Evolutionary conservation across 1,140 invertebrate genomes (phyloP), one percentile per base, ranked within the genome.

Genomic region (Campoletis sonorensis): DNA sequence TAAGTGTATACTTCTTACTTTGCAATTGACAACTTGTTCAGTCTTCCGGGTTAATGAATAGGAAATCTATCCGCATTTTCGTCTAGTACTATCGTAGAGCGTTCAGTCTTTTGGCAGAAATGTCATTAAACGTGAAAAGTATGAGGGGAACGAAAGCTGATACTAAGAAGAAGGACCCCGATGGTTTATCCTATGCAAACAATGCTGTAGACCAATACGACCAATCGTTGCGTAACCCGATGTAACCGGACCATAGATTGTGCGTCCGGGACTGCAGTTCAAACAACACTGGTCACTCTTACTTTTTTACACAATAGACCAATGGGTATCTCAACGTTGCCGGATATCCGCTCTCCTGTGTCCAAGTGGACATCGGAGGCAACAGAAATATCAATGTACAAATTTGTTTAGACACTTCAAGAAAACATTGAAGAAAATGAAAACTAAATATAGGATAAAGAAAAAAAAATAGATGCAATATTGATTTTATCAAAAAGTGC

Each of bases 161-260:
- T 54, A 75, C n/a, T 4, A 27, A 26, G 51, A 51, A 75, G 81
- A 30, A 80, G 61, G 84, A 84, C 83, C 85, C 81, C 75, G 78
- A 27, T 70, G 77, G 82, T 81, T 85, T 58, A 81, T 61, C 82
- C 84, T 86, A 86, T 85, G 76, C 71, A 87, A 87, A 86, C 75
- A 86, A 15, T 45, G 18, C 45, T 49, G 15, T 18, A 23, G 26
- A 61, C 68, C 67, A 73, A 49, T 30, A 68, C 71, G 58, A 58
- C 51, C 70, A 33, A 40, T 79, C 79, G 78, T 87, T 86, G 84
- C 82, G 86, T 78, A 87, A 86, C 78, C 81, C 84, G 76, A 82
- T 84, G 82, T 86, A 81, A 87, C 84, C 78, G 81, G 81, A 76
- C 72, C 76, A 68, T 83, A 49, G 84, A 86, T 86, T 75, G 84